phyloP scores from a whole-genome alignment of 1,140 invertebrate genomes.

The Aporrectodea caliginosa region DNA sequence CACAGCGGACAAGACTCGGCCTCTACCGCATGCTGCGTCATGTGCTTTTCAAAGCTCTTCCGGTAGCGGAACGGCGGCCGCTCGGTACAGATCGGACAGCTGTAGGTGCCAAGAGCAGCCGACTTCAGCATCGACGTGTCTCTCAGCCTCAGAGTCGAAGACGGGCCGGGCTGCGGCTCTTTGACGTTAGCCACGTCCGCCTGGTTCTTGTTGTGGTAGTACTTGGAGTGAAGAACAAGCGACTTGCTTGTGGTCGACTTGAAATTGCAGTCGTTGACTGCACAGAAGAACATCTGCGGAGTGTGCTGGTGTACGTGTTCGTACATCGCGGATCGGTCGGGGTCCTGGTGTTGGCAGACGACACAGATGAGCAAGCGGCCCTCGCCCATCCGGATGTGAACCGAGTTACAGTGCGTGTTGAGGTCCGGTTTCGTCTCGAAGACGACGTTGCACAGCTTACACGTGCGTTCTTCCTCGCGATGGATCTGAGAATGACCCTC shows the following conservation, averaged over 20 bases:
- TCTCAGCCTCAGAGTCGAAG: background rate
- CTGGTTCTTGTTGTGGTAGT: conserved; percentile 1
- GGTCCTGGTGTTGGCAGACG: background rate
- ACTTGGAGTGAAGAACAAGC: conserved; percentile 3
- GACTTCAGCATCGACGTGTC: background rate
- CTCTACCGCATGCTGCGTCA: conserved; percentile 10
- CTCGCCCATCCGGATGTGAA: background rate
- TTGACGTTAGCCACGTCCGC: background rate
- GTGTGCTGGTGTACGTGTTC: background rate
- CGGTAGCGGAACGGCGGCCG: conserved; percentile 19
- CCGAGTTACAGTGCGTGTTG: background rate
- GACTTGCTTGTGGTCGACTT: background rate
- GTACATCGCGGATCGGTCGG: background rate
- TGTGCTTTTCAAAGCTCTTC: conserved; percentile 23
- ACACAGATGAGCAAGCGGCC: background rate
- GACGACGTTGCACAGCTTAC: background rate
- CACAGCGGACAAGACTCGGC: background rate
- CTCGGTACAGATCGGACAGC: conserved; percentile 13
- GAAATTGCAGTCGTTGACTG: background rate
- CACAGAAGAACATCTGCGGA: background rate
- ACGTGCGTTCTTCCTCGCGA: background rate
- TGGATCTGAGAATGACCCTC: background rate
- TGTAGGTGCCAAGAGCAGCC: background rate
- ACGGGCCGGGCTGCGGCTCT: background rate
- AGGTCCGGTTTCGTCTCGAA: background rate